Conservation (phyloP, 2,888 invertebrate genomes). For the Micropterix aruncella region DNA sequence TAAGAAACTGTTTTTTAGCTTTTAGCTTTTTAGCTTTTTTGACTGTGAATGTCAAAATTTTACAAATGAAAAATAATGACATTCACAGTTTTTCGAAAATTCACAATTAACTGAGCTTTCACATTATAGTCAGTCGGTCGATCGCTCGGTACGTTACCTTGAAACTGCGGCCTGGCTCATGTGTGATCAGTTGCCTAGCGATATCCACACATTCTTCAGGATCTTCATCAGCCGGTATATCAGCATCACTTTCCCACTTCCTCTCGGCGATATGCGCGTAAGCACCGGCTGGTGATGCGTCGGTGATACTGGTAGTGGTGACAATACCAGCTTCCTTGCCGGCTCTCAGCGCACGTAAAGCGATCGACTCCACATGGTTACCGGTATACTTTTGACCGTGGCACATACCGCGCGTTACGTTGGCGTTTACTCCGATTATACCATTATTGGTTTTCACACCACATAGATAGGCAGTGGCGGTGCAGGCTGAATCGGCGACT, state of each 20-base stretch:
- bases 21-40: too few relatives aligned
- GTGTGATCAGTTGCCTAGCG: constrained; percentile 42
- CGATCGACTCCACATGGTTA: constrained; percentile 35
- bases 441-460: constrained; percentile 35
- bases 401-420: constrained; percentile 32
- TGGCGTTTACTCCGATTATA: constrained; percentile 33
- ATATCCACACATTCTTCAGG: constrained; percentile 42
- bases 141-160: too few relatives aligned
- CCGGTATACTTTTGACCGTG: constrained; percentile 18
- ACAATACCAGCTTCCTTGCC: constrained; percentile 33
- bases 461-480: constrained; percentile 34
- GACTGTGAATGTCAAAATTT: too few relatives aligned
- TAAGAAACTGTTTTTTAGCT: too few relatives aligned
- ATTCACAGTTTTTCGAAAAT: too few relatives aligned
- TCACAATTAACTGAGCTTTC: too few relatives aligned
- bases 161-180: constrained; percentile 38
- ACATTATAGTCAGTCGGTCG: too few relatives aligned
- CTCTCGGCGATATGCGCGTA: constrained; percentile 34
- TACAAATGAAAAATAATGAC: too few relatives aligned
- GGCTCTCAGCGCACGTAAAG: constrained; percentile 38
- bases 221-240: constrained; percentile 19
- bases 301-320: constrained; percentile 51
- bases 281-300: constrained; percentile 45
- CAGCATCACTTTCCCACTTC: constrained; percentile 44
- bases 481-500: constrained; percentile 39